phyloP scores from a whole-genome alignment of 2,888 invertebrate species.

The Dynastes hyllus region DNA sequence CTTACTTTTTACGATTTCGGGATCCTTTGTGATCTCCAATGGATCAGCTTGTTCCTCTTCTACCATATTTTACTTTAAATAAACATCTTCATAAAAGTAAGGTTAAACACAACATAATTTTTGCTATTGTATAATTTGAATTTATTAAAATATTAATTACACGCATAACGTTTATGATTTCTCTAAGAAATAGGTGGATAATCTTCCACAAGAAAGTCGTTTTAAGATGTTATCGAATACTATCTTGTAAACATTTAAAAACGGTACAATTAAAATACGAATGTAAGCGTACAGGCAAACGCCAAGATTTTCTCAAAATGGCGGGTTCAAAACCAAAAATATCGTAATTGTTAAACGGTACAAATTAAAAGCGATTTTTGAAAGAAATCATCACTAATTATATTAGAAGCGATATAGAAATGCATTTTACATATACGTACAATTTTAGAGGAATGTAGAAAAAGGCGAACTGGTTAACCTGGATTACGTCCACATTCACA shows the following conservation, averaged over 20 bases:
- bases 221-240: background rate
- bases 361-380: constrained; percentile 39
- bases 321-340: constrained; percentile 60
- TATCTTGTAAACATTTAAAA: constrained; percentile 21
- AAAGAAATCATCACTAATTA: background rate
- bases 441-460: constrained; percentile 46
- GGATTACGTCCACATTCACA: constrained; percentile 51
- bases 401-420: constrained; percentile 1
- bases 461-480: constrained; percentile 50
- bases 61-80: constrained; percentile 52
- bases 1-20: constrained; percentile 58
- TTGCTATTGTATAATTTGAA: constrained; percentile 5
- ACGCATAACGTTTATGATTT: constrained; percentile 15
- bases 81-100: constrained; percentile 48
- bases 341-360: constrained; percentile 52
- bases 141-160: background rate
- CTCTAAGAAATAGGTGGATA: background rate
- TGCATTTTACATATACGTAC: constrained; percentile 42
- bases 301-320: constrained; percentile 56
- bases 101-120: constrained; percentile 48
- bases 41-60: constrained; percentile 54
- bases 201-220: background rate
- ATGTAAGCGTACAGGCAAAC: constrained; percentile 49
- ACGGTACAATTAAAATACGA: constrained; percentile 25
- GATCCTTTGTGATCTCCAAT: constrained; percentile 59